Base-by-base conservation (phyloP, 2,797 vertebrate species). In the Coracias cyanogaster region DNA sequence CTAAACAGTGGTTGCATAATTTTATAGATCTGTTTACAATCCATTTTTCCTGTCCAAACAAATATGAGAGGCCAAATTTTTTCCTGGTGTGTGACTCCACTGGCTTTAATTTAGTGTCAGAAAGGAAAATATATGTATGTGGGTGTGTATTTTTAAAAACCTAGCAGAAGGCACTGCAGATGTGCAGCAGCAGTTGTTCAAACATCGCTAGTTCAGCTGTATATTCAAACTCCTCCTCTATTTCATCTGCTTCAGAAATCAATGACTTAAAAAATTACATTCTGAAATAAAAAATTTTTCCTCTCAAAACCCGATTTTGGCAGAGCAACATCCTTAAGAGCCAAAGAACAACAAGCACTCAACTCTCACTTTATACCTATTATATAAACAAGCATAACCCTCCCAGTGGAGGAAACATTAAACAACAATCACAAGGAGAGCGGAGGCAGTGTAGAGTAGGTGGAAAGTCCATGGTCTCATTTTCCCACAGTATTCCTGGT, bases 1-100 rank as follows among this genome's bases (percentile, higher is more conserved):
- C 49, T 52, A 22, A 90, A 85, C 33, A 57, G 79, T 52, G 72
- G 90, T 33, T 93, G 94, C 86, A 37, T 77, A 91, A 79, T 90
- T 88, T 94, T 94, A 90, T 76, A 73, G 89, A 85, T 70, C 65
- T 84, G 84, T 82, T 94, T 95, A 97, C 87, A 82, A 94, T 92
- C 79, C 66, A 60, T 93, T 94, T 94, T 95, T 90, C 84, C 92
- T 86, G 48, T 60, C 89, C 90, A 77, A 97, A 94, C 71, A 86
- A 82, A 81, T 35, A 77, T 6, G 28, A 79, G 51, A 88, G 52
- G 94, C 89, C 84, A 90, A 71, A 64, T 77, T 89, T 85, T 66
- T 89, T 78, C 33, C 22, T 84, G 54, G 41, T 35, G 28, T 62
- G 67, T 5, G 12, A 87, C 70, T 91, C 82, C 49, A 6, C 58